Conservation (phyloP, 2,797 vertebrate species). For the Poeciliopsis gracilis region DNA sequence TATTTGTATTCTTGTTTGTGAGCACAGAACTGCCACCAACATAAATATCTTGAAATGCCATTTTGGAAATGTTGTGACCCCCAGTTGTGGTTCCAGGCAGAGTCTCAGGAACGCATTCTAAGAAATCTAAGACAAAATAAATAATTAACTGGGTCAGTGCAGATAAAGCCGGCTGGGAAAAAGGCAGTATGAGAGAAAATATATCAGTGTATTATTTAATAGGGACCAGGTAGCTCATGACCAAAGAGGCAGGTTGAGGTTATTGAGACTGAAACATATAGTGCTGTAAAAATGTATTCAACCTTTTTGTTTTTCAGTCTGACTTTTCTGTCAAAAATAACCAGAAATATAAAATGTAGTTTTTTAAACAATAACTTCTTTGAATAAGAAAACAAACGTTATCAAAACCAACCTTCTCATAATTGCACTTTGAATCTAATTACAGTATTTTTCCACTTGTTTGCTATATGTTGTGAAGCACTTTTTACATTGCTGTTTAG, state of each 20-base stretch:
- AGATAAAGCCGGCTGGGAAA: constrained; percentile 2
- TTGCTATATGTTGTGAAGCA: neutral
- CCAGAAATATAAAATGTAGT: neutral
- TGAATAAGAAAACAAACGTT: neutral
- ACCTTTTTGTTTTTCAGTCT: neutral
- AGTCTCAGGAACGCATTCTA: constrained; percentile 3
- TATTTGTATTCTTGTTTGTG: constrained; percentile 5
- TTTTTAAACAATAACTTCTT: neutral
- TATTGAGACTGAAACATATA: neutral
- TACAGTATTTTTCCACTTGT: neutral
- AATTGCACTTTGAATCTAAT: neutral
- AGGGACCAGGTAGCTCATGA: neutral
- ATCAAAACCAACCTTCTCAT: neutral
- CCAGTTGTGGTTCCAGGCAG: constrained; percentile 4
- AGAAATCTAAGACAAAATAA: constrained; percentile 21
- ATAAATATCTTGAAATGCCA: constrained; percentile 12
- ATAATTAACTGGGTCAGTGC: constrained; percentile 27
- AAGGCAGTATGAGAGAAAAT: neutral
- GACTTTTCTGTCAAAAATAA: neutral
- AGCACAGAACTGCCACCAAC: neutral
- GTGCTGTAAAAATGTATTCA: neutral
- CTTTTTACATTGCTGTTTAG: neutral
- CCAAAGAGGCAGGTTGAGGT: neutral
- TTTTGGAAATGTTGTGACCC: constrained; percentile 8
- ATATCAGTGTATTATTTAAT: neutral